Base-by-base conservation (phyloP, 1,140 invertebrate species). In the Leptonema lineaticorne region DNA sequence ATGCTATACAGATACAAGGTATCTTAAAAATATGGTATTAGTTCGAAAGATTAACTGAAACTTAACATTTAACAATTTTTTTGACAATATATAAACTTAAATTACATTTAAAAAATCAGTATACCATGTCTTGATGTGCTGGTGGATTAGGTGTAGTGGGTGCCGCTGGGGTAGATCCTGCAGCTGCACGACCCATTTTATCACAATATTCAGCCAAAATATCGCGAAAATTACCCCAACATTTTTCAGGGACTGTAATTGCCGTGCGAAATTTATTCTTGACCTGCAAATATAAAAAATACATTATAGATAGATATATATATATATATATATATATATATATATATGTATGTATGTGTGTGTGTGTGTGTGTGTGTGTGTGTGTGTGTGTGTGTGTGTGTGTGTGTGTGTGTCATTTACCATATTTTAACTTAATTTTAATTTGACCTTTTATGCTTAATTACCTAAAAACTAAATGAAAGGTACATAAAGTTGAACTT, bases 191-290 rank as follows among this genome's bases (percentile, higher is more conserved):
- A 50, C 75, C 74, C 82, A 96, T 95, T 83, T 96, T 96, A 74
- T 96, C 93, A 81, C 94, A 95, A 82, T 96, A 96, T 79, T 98
- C 95, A 74, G 91, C 90, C 76, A 98, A 91, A 77, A 97, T 95
- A 84, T 98, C 96, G 73, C 95, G 90, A 87, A 98, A 97, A 74
- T 93, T 89, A 67, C 89, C 88, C 96, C 96, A 98, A 73, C 95
- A 97, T 81, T 97, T 95, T 82, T 98, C 96, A 73, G 96, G 96
- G 79, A 98, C 94, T 74, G 96, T 98, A 79, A 98, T 97, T 73
- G 96, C 94, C 76, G 95, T 97, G 83, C 96, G 92, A 84, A 97
- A 97, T 83, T 96, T 96, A 76, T 93, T 95, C 82, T 97, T 96
- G 70, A 97, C 96, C 94, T 96, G 78, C 7, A 22, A 11, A 62